A percentile compares a stretch with the other conserved stretches of the same genome.
Conservation (phyloP, 2,888 invertebrate species). For the Tetranychus truncatus region DNA sequence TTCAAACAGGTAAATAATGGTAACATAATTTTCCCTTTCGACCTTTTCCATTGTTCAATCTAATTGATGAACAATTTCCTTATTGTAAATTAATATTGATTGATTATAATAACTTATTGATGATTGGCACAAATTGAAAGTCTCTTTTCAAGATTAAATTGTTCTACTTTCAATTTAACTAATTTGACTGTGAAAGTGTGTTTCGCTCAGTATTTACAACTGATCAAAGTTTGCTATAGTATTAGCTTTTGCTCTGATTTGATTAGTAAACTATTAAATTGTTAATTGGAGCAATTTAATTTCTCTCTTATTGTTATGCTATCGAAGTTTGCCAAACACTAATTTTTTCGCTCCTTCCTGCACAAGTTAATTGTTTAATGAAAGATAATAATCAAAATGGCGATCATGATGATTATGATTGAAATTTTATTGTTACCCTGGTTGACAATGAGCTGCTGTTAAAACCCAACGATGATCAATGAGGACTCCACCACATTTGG, state of each 20-base stretch:
- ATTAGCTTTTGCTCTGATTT: no score
- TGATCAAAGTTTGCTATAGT: no score
- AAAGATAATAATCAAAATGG: no score
- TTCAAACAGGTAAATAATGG: background rate
- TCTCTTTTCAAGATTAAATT: background rate
- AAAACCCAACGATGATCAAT: conserved; percentile 67
- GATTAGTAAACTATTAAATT: background rate
- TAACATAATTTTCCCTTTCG: background rate
- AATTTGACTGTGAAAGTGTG: no score
- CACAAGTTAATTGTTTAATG: no score
- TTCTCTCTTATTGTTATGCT: background rate
- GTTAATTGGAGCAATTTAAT: background rate
- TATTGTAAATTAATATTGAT: background rate
- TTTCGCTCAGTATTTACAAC: no score
- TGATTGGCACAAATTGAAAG: background rate
- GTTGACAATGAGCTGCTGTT: conserved; percentile 85
- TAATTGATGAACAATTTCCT: background rate
- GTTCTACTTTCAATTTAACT: background rate
- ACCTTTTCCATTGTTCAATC: no score
- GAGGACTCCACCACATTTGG: conserved; percentile 85
- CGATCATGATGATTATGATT: no score
- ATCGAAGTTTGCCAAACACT: no score
- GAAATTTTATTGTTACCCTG: conserved; percentile 35
- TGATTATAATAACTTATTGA: background rate
- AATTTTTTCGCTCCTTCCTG: no score